Percentiles rank a stretch among this genome's conserved stretches.
Conservation (phyloP, 2,797 vertebrate species). For the Uromys caudimaculatus region DNA sequence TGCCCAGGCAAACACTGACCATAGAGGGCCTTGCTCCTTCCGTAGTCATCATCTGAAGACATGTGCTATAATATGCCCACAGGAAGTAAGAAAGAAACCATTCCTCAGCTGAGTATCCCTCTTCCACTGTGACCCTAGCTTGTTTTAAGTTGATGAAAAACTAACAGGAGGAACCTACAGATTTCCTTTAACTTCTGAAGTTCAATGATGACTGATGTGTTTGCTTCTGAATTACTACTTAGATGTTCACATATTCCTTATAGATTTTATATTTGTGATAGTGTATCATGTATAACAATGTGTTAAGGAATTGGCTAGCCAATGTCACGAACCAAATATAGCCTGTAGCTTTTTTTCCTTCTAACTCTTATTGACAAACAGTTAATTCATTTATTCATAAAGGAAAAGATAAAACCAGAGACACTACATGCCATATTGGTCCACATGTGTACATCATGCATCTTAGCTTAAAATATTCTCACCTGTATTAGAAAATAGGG, state of each 20-base stretch:
- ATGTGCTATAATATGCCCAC: not conserved
- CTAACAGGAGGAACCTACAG: not conserved
- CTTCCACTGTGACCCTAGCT: not conserved
- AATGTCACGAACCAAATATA: not conserved
- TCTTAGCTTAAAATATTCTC: conserved; percentile 14
- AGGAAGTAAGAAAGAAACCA: no score
- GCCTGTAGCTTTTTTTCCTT: not conserved
- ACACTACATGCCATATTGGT: not conserved
- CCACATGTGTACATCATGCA: not conserved
- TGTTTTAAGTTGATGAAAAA: not conserved
- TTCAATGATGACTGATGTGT: not conserved
- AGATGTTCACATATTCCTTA: not conserved
- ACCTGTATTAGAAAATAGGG: not conserved
- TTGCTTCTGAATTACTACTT: conserved; percentile 39
- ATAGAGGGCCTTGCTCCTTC: not conserved
- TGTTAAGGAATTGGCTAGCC: not conserved
- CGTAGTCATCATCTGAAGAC: not conserved
- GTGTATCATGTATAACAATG: not conserved
- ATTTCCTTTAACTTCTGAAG: not conserved
- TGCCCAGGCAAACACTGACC: not conserved
- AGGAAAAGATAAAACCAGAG: not conserved
- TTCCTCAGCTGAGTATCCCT: not conserved
- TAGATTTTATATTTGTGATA: not conserved
- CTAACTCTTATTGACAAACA: not conserved
- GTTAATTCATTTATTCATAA: conserved; percentile 14